Conservation (phyloP, 2,113 vertebrate species). For the Cyanoderma ruficeps region DNA sequence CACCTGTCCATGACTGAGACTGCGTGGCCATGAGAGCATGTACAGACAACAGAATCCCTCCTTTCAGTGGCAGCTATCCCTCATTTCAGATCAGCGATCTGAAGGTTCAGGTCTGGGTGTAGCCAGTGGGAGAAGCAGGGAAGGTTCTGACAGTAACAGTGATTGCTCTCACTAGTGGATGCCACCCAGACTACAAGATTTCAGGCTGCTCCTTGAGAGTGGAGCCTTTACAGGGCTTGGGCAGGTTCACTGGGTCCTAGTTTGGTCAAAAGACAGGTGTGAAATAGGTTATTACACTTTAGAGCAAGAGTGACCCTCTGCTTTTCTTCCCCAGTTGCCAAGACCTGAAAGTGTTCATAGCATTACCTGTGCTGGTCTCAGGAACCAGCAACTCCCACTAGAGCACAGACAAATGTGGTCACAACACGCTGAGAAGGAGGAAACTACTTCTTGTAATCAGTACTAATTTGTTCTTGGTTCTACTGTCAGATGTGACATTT, state of each 20-base stretch:
- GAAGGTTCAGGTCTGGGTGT: background rate
- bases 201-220: background rate
- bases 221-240: background rate
- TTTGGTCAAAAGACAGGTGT: background rate
- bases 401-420: background rate
- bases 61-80: background rate
- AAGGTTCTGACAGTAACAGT: background rate
- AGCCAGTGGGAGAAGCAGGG: background rate
- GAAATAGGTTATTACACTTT: background rate
- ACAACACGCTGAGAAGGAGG: background rate
- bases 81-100: background rate
- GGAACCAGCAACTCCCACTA: background rate
- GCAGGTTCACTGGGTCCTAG: background rate
- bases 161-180: background rate
- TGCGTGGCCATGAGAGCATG: fast-evolving
- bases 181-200: background rate
- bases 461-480: background rate
- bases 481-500: background rate
- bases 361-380: background rate
- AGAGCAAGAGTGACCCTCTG: background rate
- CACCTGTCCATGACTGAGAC: background rate
- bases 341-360: background rate
- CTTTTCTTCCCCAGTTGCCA: background rate
- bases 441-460: background rate
- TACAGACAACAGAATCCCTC: background rate